Evolutionary conservation across 2,888 invertebrate genomes (phyloP), one percentile per base, ranked within the genome.

Genomic region (Eurytoma californica): DNA sequence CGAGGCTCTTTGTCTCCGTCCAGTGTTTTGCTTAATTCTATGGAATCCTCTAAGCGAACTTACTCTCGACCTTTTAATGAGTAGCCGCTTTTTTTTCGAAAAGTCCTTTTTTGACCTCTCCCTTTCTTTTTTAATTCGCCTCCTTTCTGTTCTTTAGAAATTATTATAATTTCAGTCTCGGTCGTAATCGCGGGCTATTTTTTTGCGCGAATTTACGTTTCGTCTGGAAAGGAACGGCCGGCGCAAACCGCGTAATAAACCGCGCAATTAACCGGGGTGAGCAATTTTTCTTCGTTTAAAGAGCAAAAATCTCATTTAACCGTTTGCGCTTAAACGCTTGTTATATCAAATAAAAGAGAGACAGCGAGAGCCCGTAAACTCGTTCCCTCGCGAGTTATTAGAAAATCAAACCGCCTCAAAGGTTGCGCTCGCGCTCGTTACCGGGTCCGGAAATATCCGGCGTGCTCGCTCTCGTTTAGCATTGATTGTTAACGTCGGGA

Each of bases 21-120:
- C 63, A 69, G 73, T 74, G 63, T 79, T 79, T 79, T 73, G 57
- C 79, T 73, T 61, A 69, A 73, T 73, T 63, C 68, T 57, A 58
- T 49, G 68, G 68, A 60, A 68, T 65, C 53, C 68, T 70, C 77
- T 69, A 69, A 70, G 70, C 55, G 63, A 63, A 57, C 63, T 61
- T 76, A 51, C 55, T 69, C 63, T 76, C 55, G 20, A 57, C 51
- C 4, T 67, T 65, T 67, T 74, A 66, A 65, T 74, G 74, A 74
- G 67, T 74, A 53, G 5, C 39, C 55, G 63, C 61, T n/a, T 63
- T 55, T 72, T 53, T 72, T 20, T 72, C 18, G 39, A 72, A 18
- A 55, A 24, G 13, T 7, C 49, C 63, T 63, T 61, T 72, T 72
- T 51, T 5, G 16, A 13, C 39, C 63, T 72, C 30, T 61, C 18